phyloP scores from a whole-genome alignment of 1,140 invertebrate genomes.

The Nilaparvata lugens region DNA sequence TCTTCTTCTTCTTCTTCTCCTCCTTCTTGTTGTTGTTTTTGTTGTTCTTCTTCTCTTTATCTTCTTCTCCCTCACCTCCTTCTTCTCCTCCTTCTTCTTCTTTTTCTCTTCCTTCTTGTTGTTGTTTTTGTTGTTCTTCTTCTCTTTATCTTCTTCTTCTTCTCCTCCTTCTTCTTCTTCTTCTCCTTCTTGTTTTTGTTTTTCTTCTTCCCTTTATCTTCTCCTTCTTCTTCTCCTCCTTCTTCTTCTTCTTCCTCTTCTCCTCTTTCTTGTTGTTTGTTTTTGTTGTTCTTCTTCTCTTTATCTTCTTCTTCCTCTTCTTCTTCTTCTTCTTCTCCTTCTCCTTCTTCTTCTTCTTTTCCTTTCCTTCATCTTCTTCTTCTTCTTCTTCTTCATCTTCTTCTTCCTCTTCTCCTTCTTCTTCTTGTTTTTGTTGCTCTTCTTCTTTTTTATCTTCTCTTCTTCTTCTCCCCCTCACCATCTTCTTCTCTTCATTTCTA shows the following conservation, averaged over 20 bases:
- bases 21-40: not conserved
- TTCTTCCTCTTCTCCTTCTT: not conserved
- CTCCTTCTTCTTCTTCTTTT: not conserved
- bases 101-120: too few species aligned
- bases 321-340: not conserved
- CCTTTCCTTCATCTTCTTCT: not conserved
- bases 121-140: not conserved
- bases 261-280: not conserved
- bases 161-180: not conserved
- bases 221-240: not conserved
- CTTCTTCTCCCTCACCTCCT: not conserved
- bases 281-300: not conserved
- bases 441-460: not conserved
- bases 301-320: not conserved
- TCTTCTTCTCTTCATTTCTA: too few species aligned
- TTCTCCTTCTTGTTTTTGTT: too few species aligned
- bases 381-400: not conserved
- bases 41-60: not conserved
- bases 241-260: conserved; percentile 1
- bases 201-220: too few species aligned
- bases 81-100: too few species aligned
- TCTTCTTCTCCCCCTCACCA: not conserved
- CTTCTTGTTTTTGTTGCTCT: not conserved
- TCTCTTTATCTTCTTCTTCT: not conserved
- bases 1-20: not conserved